Base-by-base conservation (phyloP, 23 tunicate genomes). In the Trididemnum miniatum region DNA sequence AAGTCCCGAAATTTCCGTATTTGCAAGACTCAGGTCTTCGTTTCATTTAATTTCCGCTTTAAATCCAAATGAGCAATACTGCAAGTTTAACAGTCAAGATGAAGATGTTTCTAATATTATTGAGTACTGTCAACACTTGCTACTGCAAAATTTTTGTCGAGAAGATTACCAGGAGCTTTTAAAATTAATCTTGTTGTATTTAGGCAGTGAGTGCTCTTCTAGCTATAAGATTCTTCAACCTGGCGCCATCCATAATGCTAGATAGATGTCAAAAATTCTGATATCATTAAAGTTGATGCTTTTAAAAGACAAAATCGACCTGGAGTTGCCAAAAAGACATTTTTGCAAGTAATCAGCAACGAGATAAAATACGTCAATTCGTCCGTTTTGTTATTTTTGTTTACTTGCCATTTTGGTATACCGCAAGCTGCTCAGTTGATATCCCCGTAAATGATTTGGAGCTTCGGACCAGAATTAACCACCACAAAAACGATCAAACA, bases 1-100 rank as follows among this genome's bases (percentile, higher is more conserved):
- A 26, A 62, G 69, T 62, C 69, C 69, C 22, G 69, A 62, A 62
- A 24, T 62, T 24, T 22, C 69, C 27, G 22, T 62, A 62, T 62
- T 62, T 62, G 5, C 27, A 15, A 62, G 69, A 22, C 30, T 62
- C 25, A 9, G 15, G 54, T 44, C 54, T 44, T 44, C 54, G 12
- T 44, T 44, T 44, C 54, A 44, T 15, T 44, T 44, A 44, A 44
- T 44, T 44, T 44, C 54, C 9, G 54, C n/a, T n/a, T n/a, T 44
- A 15, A 44, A 44, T 44, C 54, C 15, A 44, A 44, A 44, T 44
- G 54, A 44, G 15, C 54, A 44, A 15, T 44, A 44, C 15, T 7
- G 54, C n/a, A 44, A 9, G 15, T 7, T 44, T 44, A 44, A 44
- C 9, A 15, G 15, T 44, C 54, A 44, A 44, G 54, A 44, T 44